Conservation (phyloP, 2,113 vertebrate species). For the Cygnus buccinator region DNA sequence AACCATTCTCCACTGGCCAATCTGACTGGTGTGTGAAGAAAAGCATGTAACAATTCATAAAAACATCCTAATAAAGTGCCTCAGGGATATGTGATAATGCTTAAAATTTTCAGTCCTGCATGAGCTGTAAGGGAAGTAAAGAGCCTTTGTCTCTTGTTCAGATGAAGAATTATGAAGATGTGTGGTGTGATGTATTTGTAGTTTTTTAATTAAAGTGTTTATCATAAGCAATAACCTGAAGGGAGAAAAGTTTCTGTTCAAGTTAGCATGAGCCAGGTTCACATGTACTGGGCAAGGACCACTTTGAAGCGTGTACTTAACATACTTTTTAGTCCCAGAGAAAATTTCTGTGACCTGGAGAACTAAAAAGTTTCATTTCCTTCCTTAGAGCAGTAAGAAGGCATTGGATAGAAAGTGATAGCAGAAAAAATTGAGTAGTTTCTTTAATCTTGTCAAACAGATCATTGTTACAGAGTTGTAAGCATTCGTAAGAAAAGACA, state of each 20-base stretch:
- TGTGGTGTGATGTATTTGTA: background rate
- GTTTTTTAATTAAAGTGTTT: background rate
- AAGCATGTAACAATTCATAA: background rate
- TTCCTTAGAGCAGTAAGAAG: background rate
- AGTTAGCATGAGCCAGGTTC: background rate
- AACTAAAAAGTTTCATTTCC: background rate
- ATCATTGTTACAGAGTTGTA: background rate
- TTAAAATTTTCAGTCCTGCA: background rate
- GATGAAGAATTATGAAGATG: background rate
- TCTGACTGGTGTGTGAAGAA: background rate
- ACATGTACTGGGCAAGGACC: background rate
- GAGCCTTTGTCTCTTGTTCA: background rate
- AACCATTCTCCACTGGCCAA: background rate
- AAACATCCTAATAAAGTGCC: background rate
- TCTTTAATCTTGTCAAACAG: background rate
- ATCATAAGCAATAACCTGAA: background rate
- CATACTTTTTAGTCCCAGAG: background rate
- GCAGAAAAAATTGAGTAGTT: background rate
- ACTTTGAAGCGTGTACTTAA: background rate
- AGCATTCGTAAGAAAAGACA: background rate
- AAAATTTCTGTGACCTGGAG: background rate
- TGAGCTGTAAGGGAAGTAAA: background rate
- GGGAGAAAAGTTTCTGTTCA: background rate
- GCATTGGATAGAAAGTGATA: background rate
- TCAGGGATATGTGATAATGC: background rate